A percentile compares a stretch with the other conserved stretches of the same genome.
These are phyloP conservation scores for Turdus rufiventris DNA, from an alignment of 2,113 vertebrate genomes.

Conservation along the genomic window DNA sequence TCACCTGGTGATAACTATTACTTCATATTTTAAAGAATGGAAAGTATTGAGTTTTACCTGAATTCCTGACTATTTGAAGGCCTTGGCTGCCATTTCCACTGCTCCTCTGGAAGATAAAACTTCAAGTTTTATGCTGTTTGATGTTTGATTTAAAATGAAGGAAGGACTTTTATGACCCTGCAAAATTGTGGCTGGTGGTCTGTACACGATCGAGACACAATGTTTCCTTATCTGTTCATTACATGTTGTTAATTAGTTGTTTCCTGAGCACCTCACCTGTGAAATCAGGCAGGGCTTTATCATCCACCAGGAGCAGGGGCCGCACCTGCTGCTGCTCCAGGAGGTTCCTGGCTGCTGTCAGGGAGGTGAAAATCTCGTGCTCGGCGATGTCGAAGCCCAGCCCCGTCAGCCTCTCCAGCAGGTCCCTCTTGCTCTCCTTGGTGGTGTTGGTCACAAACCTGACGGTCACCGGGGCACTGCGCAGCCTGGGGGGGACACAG, in stretches of 20 bases:
- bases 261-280: constrained; percentile 68
- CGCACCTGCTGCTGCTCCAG: constrained; percentile 83
- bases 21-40: background rate
- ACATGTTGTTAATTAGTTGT: accelerated
- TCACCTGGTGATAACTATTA: background rate
- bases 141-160: background rate
- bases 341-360: constrained; percentile 89
- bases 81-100: background rate
- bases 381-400: constrained; percentile 88
- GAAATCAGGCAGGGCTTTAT: constrained; percentile 89
- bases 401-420: constrained; percentile 80
- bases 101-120: background rate
- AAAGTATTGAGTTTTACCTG: background rate
- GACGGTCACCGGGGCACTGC: constrained; percentile 75
- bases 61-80: background rate
- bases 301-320: constrained; percentile 88
- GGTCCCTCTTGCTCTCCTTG: constrained; percentile 87
- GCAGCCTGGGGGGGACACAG: constrained; percentile 73
- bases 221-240: accelerated
- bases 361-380: constrained; percentile 92
- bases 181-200: background rate
- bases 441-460: constrained; percentile 97
- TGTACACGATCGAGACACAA: accelerated
- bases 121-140: background rate
- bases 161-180: background rate